Evolutionary conservation across 2,113 vertebrate species (phyloP), one percentile per base, ranked within the genome.

Genomic region (Proterorhinus semilunaris): DNA sequence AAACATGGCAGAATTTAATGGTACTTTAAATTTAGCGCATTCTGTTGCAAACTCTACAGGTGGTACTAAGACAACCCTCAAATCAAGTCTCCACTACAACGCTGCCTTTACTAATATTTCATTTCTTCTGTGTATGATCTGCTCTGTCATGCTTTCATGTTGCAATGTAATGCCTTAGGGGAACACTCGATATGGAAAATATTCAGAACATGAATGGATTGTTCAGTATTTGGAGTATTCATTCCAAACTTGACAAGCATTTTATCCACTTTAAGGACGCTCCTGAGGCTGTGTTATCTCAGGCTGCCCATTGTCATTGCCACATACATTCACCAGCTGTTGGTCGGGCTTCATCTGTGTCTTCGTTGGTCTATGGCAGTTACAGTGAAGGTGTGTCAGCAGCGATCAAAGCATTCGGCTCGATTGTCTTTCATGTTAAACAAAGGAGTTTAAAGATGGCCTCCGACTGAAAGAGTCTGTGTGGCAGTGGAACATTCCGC

Each of bases 141-240:
- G 8, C 42, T 13, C 68, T 36, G 51, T 72, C 55, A 72, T 83
- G 81, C 50, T 69, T 79, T 0, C 1, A 47, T 66, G 64, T 48
- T 48, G 57, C n/a, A 67, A 67, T 13, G 4, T 13, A 48, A 69
- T 45, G 74, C 54, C 53, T 47, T 10, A 74, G 53, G 36, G 50
- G 44, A 53, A 72, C 63, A 64, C 27, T 16, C 42, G 47, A 48
- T 59, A 68, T 65, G 76, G 75, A 85, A 90, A 86, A 76, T 68
- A 83, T 90, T 75, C 69, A 13, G 45, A 74, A 52, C 61, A 84
- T 87, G 44, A 48, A n/a, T 49, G 68, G 72, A 77, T 53, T 62
- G 52, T 62, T 69, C 68, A 49, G n/a, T 54, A 70, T 74, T 67
- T 49, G 58, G 49, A 63, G 52, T 58, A 85, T 85, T 85, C 69